Conservation (phyloP, 2,888 invertebrate species). For the Syritta pipiens region DNA sequence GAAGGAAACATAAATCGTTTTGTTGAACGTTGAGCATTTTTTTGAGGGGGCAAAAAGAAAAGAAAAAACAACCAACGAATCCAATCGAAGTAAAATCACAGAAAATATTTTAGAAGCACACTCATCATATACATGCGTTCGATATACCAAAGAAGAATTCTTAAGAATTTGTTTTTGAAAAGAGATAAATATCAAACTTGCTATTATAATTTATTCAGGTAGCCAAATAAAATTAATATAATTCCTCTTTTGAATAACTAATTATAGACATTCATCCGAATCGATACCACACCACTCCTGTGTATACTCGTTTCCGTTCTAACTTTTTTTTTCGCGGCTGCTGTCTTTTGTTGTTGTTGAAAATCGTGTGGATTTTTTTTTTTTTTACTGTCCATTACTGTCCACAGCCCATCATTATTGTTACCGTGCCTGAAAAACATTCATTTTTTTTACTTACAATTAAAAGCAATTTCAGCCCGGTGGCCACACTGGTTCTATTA, state of each 20-base stretch:
- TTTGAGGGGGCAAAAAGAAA: slow-evolving; percentile 16
- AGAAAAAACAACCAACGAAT: neutral
- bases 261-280: slow-evolving; percentile 63
- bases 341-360: neutral
- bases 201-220: slow-evolving; percentile 65
- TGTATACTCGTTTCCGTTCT: slow-evolving; percentile 32
- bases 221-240: slow-evolving; percentile 67
- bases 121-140: slow-evolving; percentile 22
- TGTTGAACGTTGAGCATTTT: slow-evolving; percentile 31
- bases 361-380: neutral
- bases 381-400: neutral
- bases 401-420: neutral
- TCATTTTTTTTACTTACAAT: slow-evolving; percentile 28
- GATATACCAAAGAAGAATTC: slow-evolving; percentile 12
- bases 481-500: slow-evolving; percentile 33
- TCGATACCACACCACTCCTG: slow-evolving; percentile 33
- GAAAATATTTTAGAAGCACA: slow-evolving; percentile 23
- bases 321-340: slow-evolving; percentile 2
- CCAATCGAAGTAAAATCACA: slow-evolving; percentile 15
- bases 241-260: slow-evolving; percentile 66
- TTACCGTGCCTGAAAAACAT: neutral
- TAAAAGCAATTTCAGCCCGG: neutral
- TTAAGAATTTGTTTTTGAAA: slow-evolving; percentile 28
- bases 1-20: slow-evolving; percentile 57
- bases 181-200: slow-evolving; percentile 57